Evolutionary conservation across 1,140 invertebrate species (phyloP).

Genomic region (Hycleus cichorii): DNA sequence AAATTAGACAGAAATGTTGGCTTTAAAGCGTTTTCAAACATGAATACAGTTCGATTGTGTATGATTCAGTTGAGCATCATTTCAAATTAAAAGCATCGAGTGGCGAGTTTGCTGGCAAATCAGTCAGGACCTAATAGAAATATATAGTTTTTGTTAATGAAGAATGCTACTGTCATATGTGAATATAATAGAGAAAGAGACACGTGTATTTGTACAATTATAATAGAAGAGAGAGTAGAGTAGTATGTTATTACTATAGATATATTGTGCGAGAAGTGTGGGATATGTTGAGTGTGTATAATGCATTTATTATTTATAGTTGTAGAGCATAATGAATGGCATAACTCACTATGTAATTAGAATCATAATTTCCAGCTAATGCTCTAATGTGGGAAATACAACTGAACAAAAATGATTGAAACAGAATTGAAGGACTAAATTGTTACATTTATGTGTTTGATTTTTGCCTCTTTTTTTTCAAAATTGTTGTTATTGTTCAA

Average conservation of each 20-base stretch:
- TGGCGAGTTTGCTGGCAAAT: slow-evolving; percentile 24
- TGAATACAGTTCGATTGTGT: too few species aligned
- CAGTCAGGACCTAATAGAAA: slow-evolving; percentile 37
- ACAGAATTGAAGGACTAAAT: slow-evolving; percentile 22
- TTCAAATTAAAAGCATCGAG: slow-evolving; percentile 35
- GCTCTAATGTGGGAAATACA: slow-evolving; percentile 35
- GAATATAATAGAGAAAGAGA: neutral
- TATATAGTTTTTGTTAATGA: slow-evolving; percentile 41
- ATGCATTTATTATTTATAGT: slow-evolving; percentile 40
- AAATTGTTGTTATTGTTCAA: too few species aligned
- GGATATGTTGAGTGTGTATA: slow-evolving; percentile 18
- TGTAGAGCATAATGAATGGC: slow-evolving; percentile 36
- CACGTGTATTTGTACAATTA: too few species aligned
- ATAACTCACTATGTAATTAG: slow-evolving; percentile 41
- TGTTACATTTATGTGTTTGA: too few species aligned
- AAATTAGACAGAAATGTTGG: too few species aligned
- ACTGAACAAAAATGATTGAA: slow-evolving; percentile 39
- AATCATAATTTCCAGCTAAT: slow-evolving; percentile 41
- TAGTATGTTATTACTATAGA: too few species aligned
- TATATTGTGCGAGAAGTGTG: too few species aligned
- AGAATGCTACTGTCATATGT: slow-evolving; percentile 32
- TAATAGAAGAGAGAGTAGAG: too few species aligned
- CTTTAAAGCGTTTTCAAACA: too few species aligned
- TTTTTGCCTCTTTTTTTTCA: too few species aligned
- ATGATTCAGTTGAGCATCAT: slow-evolving; percentile 14